Percentiles rank a stretch among this genome's conserved stretches.
These are phyloP conservation scores for Caenorhabditis latens DNA, from an alignment of 1,140 invertebrate species.

Conservation along the genomic window DNA sequence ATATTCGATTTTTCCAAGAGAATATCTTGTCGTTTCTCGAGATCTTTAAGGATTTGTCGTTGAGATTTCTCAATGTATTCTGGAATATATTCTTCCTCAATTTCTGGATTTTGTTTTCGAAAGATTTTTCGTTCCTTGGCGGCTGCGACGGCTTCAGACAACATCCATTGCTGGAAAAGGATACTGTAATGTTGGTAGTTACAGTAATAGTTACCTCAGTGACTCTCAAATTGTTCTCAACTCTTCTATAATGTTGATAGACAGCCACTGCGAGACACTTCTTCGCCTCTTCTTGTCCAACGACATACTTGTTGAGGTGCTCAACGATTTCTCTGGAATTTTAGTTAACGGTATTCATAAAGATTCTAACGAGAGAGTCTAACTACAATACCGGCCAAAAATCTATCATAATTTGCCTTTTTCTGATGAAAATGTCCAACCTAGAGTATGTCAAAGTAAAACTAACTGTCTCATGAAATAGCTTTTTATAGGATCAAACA, in stretches of 20 bases:
- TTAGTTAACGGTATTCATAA: background rate
- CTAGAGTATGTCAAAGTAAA: too few relatives aligned
- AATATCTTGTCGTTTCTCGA: conserved; percentile 31
- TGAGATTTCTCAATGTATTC: conserved; percentile 30
- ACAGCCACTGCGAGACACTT: conserved; percentile 98
- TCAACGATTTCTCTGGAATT: conserved; percentile 79
- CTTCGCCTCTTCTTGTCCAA: conserved; percentile 97
- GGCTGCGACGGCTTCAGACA: background rate
- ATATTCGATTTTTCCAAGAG: conserved; percentile 60
- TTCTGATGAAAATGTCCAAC: too few relatives aligned
- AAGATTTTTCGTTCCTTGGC: conserved; percentile 13
- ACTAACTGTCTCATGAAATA: too few relatives aligned
- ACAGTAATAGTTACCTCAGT: conserved; percentile 46
- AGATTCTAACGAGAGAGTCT: background rate
- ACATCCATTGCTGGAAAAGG: conserved; percentile 19
- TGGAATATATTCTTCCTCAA: conserved; percentile 2
- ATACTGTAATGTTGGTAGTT: background rate
- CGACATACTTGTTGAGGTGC: conserved; percentile 94
- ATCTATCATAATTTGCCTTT: too few relatives aligned
- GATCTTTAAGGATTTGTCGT: conserved; percentile 18
- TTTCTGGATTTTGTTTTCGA: background rate
- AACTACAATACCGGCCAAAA: too few relatives aligned
- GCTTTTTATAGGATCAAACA: too few relatives aligned
- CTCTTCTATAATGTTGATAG: conserved; percentile 93
- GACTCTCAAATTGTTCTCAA: conserved; percentile 90